phyloP scores from a whole-genome alignment of 1,140 invertebrate genomes.

The Mactra quadrangularis region DNA sequence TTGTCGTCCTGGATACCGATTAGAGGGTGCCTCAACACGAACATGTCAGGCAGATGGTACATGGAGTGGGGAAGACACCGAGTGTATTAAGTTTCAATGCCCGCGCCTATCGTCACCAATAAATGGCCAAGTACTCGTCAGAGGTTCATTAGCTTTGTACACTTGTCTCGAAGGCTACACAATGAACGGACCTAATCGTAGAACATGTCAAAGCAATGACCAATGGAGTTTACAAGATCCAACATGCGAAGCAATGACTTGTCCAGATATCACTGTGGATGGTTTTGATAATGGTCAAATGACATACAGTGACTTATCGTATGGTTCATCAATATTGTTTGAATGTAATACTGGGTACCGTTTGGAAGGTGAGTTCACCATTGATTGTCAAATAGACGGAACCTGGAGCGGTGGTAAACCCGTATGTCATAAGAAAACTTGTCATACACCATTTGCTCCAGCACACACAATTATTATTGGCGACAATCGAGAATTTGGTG shows the following conservation, averaged over 20 bases:
- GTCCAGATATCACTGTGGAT: conserved; percentile 58
- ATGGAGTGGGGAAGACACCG: conserved; percentile 93
- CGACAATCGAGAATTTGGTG: conserved; percentile 77
- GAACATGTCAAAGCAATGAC: conserved; percentile 77
- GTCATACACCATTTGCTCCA: conserved; percentile 60
- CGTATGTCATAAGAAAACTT: conserved; percentile 67
- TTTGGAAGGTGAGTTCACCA: conserved; percentile 87
- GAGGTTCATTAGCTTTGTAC: conserved; percentile 89
- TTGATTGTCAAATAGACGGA: conserved; percentile 72
- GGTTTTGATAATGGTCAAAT: conserved; percentile 60
- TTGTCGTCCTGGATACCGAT: conserved; percentile 86
- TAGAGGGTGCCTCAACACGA: conserved; percentile 60
- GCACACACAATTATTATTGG: conserved; percentile 62
- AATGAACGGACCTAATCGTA: conserved; percentile 69
- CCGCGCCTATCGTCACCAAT: conserved; percentile 86
- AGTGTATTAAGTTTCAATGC: conserved; percentile 85
- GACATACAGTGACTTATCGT: conserved; percentile 5
- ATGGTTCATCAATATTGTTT: conserved; percentile 48
- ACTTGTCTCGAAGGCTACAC: conserved; percentile 76
- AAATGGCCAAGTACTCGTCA: conserved; percentile 93
- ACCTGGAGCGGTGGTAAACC: conserved; percentile 62
- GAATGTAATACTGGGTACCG: conserved; percentile 57
- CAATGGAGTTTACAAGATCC: conserved; percentile 86
- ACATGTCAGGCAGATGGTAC: conserved; percentile 89
- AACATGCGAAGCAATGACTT: conserved; percentile 85